Conservation (phyloP, 35 echinoderm and acorn worm species). For the Hemicentrotus pulcherrimus region DNA sequence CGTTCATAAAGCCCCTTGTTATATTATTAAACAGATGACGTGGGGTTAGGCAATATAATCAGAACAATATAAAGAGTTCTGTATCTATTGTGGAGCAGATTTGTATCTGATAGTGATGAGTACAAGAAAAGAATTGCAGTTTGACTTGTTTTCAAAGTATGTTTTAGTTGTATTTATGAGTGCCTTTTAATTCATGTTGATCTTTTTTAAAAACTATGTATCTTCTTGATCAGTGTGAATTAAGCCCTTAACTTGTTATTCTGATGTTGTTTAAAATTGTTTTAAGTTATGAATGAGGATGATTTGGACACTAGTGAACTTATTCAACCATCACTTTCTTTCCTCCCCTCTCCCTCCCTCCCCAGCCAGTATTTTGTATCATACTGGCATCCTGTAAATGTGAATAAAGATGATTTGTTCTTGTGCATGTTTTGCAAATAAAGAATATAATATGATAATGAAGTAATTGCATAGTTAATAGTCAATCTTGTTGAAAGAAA, state of each 20-base stretch:
- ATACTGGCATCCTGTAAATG: not conserved
- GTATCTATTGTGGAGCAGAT: too few species aligned
- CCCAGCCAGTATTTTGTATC: not conserved
- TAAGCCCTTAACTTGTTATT: not conserved
- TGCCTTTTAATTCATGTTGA: not conserved
- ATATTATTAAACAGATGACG: too few species aligned
- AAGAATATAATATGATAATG: not conserved
- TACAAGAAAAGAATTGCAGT: too few species aligned
- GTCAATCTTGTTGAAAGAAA: not conserved
- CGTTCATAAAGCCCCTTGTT: too few species aligned
- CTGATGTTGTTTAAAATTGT: not conserved
- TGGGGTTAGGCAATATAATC: too few species aligned
- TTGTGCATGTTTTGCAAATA: constrained; percentile 18
- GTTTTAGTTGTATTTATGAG: not conserved
- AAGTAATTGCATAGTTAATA: not conserved
- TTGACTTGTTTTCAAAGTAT: not conserved
- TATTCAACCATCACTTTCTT: not conserved
- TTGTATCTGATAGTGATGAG: too few species aligned
- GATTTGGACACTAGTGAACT: not conserved
- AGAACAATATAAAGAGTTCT: too few species aligned
- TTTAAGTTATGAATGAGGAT: not conserved
- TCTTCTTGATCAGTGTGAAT: not conserved
- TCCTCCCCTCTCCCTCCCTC: not conserved
- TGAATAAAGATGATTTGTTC: not conserved
- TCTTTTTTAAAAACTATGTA: not conserved